phyloP scores from a whole-genome alignment of 2,113 vertebrate genomes.

The Chlorocebus sabaeus region DNA sequence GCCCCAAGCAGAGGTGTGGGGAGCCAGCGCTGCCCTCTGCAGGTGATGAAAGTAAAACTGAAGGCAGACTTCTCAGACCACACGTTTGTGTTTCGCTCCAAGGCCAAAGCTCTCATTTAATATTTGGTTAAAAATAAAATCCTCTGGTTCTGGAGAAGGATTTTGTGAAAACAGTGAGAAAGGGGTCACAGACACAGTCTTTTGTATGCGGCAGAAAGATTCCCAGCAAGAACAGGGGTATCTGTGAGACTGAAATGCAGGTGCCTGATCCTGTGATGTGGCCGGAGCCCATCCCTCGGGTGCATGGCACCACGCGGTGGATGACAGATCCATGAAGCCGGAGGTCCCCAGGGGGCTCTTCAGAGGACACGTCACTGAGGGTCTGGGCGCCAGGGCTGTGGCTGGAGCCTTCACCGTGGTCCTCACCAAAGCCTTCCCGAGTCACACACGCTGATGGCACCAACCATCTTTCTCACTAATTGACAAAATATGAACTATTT shows the following conservation, averaged over 20 bases:
- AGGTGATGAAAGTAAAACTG: background rate
- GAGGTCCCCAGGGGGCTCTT: rapidly evolving
- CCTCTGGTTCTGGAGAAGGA: background rate
- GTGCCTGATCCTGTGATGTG: background rate
- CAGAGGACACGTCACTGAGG: rapidly evolving
- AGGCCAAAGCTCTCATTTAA: too few relatives aligned
- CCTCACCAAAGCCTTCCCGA: constrained; percentile 59
- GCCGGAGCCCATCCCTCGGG: background rate
- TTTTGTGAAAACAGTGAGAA: background rate
- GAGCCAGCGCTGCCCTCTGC: background rate
- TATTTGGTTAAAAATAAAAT: background rate
- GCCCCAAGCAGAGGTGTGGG: background rate
- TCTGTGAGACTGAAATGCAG: background rate
- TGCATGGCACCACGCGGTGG: rapidly evolving
- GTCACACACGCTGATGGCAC: constrained; percentile 44
- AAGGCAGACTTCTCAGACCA: too few relatives aligned
- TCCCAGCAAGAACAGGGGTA: background rate
- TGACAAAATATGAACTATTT: constrained; percentile 67
- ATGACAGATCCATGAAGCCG: background rate
- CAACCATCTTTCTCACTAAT: constrained; percentile 79
- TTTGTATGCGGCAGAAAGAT: too few relatives aligned
- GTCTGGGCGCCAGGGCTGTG: constrained; percentile 35
- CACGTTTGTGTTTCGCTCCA: too few relatives aligned
- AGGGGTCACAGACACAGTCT: rapidly evolving
- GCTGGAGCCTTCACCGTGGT: constrained; percentile 47